A percentile compares a stretch with the other conserved stretches of the same genome.
These are phyloP conservation scores for Threskiornis aethiopicus DNA, from an alignment of 2,797 vertebrate species.

Conservation along the genomic window DNA sequence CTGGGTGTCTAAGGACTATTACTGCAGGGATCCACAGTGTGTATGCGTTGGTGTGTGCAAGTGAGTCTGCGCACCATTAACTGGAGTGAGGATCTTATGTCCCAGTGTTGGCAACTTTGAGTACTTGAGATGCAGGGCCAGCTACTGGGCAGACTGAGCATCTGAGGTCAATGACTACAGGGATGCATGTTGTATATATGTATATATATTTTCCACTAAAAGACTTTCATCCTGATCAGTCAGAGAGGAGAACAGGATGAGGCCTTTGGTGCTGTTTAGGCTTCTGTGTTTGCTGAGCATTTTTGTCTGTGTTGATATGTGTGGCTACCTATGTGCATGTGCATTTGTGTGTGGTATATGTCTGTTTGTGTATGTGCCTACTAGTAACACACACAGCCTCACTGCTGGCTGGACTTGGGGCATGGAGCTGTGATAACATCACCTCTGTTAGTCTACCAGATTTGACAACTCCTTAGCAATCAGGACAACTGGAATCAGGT, in stretches of 20 bases:
- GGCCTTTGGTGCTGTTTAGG: neutral
- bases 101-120: neutral
- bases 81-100: neutral
- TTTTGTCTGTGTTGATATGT: neutral
- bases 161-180: neutral
- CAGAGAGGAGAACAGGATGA: neutral
- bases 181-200: rapidly evolving
- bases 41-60: neutral
- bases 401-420: neutral
- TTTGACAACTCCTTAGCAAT: neutral
- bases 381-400: neutral
- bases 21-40: neutral
- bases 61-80: neutral
- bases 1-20: neutral
- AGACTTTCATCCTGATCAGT: neutral
- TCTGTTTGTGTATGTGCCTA: neutral
- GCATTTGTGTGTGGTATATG: neutral
- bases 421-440: neutral
- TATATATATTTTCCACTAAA: neutral
- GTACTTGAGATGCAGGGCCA: neutral
- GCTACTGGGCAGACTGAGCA: neutral
- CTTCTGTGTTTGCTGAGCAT: neutral
- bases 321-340: neutral
- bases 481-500: neutral
- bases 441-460: neutral